Conservation (phyloP, 2,113 vertebrate species). For the Indicator maculatus region DNA sequence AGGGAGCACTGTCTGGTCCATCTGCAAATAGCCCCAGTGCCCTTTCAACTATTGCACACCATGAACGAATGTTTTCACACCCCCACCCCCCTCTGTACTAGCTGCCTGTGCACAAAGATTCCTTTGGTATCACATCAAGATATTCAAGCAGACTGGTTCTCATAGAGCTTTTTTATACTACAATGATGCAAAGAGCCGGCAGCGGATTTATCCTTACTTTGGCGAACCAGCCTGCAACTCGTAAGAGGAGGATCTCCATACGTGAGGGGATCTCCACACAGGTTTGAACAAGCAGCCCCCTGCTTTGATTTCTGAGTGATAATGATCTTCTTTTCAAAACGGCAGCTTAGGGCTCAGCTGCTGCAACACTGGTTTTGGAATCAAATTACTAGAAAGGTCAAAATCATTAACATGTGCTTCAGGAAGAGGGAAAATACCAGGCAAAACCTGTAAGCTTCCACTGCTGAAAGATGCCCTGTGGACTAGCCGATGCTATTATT, state of each 20-base stretch:
- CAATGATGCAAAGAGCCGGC: background rate
- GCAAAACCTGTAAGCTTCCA: constrained; percentile 11
- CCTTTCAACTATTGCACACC: background rate
- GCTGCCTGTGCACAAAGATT: background rate
- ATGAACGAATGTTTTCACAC: background rate
- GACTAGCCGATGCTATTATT: constrained; percentile 30
- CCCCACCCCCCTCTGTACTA: background rate
- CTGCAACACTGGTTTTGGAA: constrained; percentile 45
- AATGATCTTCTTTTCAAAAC: constrained; percentile 28
- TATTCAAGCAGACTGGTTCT: background rate
- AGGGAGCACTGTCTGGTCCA: background rate
- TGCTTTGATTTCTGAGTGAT: constrained; percentile 25
- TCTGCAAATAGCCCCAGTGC: background rate
- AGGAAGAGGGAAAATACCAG: constrained; percentile 58
- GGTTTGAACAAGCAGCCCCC: background rate
- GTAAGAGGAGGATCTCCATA: background rate
- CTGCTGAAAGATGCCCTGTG: background rate
- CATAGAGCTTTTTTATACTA: background rate
- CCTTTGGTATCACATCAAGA: background rate
- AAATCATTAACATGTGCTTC: constrained; percentile 43
- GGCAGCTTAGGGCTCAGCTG: constrained; percentile 39
- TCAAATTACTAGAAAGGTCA: constrained; percentile 76
- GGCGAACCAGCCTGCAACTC: background rate
- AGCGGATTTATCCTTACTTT: background rate
- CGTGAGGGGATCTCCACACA: background rate